Percentiles rank a stretch among this genome's conserved stretches.
Conservation (phyloP, 2,888 invertebrate species). For the Liodrosophila aerea region DNA sequence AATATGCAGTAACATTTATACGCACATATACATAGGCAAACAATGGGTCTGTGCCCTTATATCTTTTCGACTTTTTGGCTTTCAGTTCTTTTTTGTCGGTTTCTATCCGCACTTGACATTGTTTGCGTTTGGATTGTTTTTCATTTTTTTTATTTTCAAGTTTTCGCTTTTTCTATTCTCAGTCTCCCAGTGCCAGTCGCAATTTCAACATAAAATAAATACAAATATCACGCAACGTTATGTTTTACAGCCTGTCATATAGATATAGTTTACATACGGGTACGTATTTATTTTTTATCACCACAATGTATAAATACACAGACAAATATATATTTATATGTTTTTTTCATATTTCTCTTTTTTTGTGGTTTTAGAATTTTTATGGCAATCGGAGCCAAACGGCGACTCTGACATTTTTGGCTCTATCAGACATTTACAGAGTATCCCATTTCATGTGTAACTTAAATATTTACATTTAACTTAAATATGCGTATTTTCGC, state of each 20-base stretch:
- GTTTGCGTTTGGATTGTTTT: constrained; percentile 42
- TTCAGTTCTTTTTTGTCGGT: constrained; percentile 13
- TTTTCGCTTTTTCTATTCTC: constrained; percentile 31
- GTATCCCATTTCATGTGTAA: constrained; percentile 64
- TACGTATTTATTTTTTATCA: constrained; percentile 46
- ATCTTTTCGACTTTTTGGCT: constrained; percentile 61
- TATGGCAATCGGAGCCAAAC: constrained; percentile 21
- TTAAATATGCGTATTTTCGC: constrained; percentile 74
- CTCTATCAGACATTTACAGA: constrained; percentile 67
- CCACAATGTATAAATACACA: constrained; percentile 14
- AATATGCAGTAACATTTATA: constrained; percentile 12
- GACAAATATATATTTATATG: constrained; percentile 10
- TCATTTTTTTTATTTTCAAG: constrained; percentile 28
- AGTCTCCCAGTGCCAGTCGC: background rate
- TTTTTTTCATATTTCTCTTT: constrained; percentile 3
- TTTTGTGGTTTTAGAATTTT: constrained; percentile 64
- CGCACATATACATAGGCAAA: constrained; percentile 44
- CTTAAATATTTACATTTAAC: constrained; percentile 76
- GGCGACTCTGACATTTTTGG: constrained; percentile 13
- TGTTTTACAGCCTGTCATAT: constrained; percentile 63
- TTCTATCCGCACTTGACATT: constrained; percentile 52
- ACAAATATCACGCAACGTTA: constrained; percentile 59
- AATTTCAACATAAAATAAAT: constrained; percentile 49
- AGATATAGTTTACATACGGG: constrained; percentile 14
- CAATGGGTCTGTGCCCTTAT: constrained; percentile 50